Conservation (phyloP, 2,113 vertebrate species). For the Antidorcas marsupialis region DNA sequence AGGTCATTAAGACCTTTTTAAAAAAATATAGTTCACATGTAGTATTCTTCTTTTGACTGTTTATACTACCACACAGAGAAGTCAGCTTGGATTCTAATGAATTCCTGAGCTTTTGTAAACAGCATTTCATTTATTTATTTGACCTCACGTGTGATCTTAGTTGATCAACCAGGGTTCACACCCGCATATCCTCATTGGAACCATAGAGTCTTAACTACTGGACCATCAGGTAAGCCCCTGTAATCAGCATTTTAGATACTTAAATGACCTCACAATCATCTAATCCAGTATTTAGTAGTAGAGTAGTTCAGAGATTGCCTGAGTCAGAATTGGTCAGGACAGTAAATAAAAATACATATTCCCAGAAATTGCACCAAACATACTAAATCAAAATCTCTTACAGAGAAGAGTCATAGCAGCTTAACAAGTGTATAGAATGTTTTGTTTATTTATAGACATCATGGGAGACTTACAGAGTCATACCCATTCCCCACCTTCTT, state of each 20-base stretch:
- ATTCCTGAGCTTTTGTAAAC: background rate
- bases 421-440: background rate
- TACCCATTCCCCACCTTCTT: background rate
- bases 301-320: background rate
- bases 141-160: background rate
- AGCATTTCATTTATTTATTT: background rate
- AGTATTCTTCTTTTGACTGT: background rate
- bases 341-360: background rate
- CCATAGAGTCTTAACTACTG: background rate
- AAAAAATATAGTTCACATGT: background rate
- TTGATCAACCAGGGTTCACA: background rate
- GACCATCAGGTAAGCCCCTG: background rate
- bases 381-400: background rate
- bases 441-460: background rate
- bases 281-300: background rate
- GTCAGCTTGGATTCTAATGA: background rate
- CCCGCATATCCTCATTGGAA: background rate
- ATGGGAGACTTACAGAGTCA: background rate
- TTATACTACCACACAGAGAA: background rate
- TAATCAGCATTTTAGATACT: background rate
- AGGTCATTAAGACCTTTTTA: background rate
- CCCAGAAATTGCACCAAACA: background rate
- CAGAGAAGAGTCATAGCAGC: background rate
- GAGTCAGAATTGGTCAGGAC: background rate
- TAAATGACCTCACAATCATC: background rate